A percentile compares a stretch with the other conserved stretches of the same genome.
Evolutionary conservation across 2,888 invertebrate genomes (phyloP).

Genomic region (Rotaria macrura): DNA sequence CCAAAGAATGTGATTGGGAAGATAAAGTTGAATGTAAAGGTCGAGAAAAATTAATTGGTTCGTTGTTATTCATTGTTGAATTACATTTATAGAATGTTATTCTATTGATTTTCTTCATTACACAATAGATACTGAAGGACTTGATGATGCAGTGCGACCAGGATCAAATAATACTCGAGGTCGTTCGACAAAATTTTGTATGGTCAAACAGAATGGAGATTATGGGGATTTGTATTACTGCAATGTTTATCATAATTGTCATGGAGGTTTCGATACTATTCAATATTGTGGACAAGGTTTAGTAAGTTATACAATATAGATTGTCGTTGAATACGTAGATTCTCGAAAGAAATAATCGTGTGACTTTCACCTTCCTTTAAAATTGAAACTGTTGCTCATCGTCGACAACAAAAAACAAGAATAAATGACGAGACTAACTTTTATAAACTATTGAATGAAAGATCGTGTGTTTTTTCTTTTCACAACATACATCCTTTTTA

Average conservation of each 20-base stretch:
- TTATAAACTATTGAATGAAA: too few species aligned
- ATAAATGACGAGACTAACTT: too few species aligned
- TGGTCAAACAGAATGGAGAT: constrained; percentile 32
- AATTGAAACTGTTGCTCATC: too few species aligned
- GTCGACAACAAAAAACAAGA: too few species aligned
- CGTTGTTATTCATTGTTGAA: background rate
- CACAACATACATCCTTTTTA: too few species aligned
- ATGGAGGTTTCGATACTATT: constrained; percentile 33
- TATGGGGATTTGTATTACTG: constrained; percentile 33
- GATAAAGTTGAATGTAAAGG: constrained; percentile 33
- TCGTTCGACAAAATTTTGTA: constrained; percentile 34
- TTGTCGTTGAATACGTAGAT: too few species aligned
- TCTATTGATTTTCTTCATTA: background rate
- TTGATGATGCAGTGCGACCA: constrained; percentile 26
- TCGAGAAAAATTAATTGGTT: constrained; percentile 29
- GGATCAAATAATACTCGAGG: constrained; percentile 28
- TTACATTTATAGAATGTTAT: background rate
- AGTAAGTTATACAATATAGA: background rate
- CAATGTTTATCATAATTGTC: constrained; percentile 34
- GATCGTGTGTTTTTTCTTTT: too few species aligned
- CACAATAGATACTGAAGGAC: constrained; percentile 25
- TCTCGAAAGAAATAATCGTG: too few species aligned
- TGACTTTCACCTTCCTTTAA: too few species aligned
- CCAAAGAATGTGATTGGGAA: constrained; percentile 34
- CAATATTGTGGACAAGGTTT: constrained; percentile 34